Percentiles rank a stretch among this genome's conserved stretches.
Conservation (phyloP, 2,113 vertebrate species). For the Crotalus tigris region DNA sequence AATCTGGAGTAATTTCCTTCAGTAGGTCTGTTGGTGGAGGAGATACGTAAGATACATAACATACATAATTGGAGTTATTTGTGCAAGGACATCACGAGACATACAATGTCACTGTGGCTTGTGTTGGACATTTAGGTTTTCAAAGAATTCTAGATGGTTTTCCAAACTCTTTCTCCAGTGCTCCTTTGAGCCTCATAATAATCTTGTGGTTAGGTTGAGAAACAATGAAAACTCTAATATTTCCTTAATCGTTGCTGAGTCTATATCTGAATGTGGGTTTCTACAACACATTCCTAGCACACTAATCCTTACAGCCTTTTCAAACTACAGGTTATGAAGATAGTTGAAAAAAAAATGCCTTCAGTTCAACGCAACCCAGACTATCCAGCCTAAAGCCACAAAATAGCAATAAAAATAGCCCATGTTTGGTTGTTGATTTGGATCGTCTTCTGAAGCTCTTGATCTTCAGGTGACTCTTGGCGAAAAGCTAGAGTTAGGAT, state of each 20-base stretch:
- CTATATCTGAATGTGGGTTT: neutral
- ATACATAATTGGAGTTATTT: neutral
- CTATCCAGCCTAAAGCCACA: neutral
- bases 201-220: neutral
- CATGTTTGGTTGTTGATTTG: neutral
- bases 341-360: neutral
- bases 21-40: neutral
- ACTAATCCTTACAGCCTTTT: neutral
- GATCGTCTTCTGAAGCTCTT: neutral
- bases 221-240: neutral
- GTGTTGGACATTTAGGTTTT: neutral
- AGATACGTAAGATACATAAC: neutral
- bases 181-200: neutral
- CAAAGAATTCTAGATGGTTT: neutral
- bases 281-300: neutral
- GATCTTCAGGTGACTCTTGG: neutral
- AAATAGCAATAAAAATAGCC: neutral
- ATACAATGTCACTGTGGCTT: neutral
- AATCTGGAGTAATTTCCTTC: neutral
- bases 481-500: neutral
- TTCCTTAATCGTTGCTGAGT: neutral
- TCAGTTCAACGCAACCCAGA: neutral
- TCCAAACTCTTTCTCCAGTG: neutral
- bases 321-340: neutral
- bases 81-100: neutral